Evolutionary conservation across 2,113 vertebrate species (phyloP), one percentile per base, ranked within the genome.

Genomic region (Paradisaea rubra): DNA sequence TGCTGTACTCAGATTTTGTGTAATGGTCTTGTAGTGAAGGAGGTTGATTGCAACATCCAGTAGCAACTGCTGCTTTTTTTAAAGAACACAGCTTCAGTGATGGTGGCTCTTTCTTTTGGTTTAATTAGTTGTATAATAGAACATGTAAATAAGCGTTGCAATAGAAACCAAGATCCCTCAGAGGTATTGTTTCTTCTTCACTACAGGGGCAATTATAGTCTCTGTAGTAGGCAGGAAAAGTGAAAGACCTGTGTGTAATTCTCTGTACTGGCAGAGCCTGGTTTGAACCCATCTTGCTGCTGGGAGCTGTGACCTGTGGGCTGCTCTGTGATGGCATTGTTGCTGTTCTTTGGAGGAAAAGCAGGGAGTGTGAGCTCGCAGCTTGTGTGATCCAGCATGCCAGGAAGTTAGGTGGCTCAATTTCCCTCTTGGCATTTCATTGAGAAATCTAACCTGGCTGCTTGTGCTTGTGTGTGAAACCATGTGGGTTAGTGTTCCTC

Each of bases 151-250:
- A 94, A 93, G 86, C 4, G 0, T 91, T 71, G 37, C 59, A 93
- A 13, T 82, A 86, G 85, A 87, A 93, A 95, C 71, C 30, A 73
- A 72, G 56, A 86, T 91, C 76, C 90, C 82, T 96, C 78, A 73
- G 79, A 96, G 92, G 63, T 91, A 90, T 81, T 91, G 39, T 93
- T 96, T 88, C 70, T 79, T 89, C 72, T 83, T 93, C 79, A 54
- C 52, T 91, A 1, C 50, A 66, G 37, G 23, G 30, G 49, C 57
- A 85, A 59, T 94, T 91, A 53, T 1, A 80, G 42, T 65, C 70
- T 63, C 30, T 91, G 6, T 20, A 57, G 45, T 69, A 82, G 42
- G 50, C 30, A 73, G 66, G 68, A 63, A 69, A 92, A 77, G 74
- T 77, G 16, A 82, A 73, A 77, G 37, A 80, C 31, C 42, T 82